Evolutionary conservation across 2,797 vertebrate genomes (phyloP).

Genomic region (Pseudotriccus pelzelni): DNA sequence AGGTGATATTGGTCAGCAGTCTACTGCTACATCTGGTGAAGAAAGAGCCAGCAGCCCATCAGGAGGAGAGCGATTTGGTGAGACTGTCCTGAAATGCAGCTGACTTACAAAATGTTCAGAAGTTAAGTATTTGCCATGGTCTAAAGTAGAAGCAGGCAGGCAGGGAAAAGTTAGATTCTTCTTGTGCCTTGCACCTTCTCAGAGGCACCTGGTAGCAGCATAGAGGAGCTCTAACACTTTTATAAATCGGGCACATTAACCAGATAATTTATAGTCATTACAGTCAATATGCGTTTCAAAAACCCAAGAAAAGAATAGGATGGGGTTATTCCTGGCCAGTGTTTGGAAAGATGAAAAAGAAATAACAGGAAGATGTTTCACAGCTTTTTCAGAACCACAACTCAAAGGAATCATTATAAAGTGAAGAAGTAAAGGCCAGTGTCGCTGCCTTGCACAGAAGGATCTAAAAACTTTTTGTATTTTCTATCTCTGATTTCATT

Average conservation of each 20-base stretch:
- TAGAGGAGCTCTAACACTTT: constrained; percentile 78
- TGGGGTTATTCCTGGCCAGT: constrained; percentile 70
- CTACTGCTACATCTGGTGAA: neutral
- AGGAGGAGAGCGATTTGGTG: neutral
- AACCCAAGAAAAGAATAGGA: constrained; percentile 66
- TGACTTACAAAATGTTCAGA: neutral
- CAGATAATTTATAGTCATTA: constrained; percentile 65
- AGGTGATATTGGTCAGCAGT: neutral
- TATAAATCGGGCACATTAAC: constrained; percentile 44
- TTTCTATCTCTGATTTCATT: constrained; percentile 73
- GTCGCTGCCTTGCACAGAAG: constrained; percentile 68
- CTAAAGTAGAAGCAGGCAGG: neutral
- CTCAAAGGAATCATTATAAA: constrained; percentile 75
- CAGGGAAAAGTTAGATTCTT: neutral
- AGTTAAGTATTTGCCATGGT: neutral
- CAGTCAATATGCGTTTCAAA: constrained; percentile 70
- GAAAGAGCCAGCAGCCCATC: neutral
- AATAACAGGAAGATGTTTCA: constrained; percentile 76
- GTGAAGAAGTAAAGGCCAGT: constrained; percentile 72
- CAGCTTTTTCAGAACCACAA: constrained; percentile 72
- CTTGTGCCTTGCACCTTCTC: constrained; percentile 31
- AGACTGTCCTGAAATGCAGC: neutral
- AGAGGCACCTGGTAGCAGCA: constrained; percentile 52
- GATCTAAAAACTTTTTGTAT: constrained; percentile 78
- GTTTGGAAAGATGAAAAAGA: constrained; percentile 76